Percentiles rank a stretch among this genome's conserved stretches.
phyloP scores from a whole-genome alignment of 2,888 invertebrate species.

The Troides helena region DNA sequence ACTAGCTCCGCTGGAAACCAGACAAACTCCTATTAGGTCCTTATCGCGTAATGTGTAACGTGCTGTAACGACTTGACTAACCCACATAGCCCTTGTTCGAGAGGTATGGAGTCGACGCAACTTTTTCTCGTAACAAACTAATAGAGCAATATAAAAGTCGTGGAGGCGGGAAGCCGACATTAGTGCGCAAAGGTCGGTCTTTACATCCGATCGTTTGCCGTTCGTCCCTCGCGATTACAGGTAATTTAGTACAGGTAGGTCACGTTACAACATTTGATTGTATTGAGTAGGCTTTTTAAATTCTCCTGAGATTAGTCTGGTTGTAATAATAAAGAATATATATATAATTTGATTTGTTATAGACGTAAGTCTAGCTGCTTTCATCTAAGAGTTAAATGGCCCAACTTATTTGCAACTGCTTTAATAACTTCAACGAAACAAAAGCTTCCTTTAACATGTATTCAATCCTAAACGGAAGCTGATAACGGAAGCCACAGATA shows the following conservation, averaged over 20 bases:
- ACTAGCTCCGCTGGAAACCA: slow-evolving; percentile 1
- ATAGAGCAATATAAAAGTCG: slow-evolving; percentile 20
- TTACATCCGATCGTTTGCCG: slow-evolving; percentile 13
- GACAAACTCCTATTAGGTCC: slow-evolving; percentile 16
- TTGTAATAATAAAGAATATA: too few relatives aligned
- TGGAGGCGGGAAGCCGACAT: slow-evolving; percentile 19
- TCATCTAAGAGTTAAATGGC: too few relatives aligned
- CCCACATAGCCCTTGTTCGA: neutral
- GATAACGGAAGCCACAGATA: too few relatives aligned
- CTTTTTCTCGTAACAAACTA: slow-evolving; percentile 24
- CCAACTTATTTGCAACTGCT: too few relatives aligned
- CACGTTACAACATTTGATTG: too few relatives aligned
- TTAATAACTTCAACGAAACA: too few relatives aligned
- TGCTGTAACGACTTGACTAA: slow-evolving; percentile 14
- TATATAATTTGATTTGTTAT: too few relatives aligned
- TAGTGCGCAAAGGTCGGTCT: slow-evolving; percentile 18
- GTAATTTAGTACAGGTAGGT: slow-evolving; percentile 20
- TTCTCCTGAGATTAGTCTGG: too few relatives aligned
- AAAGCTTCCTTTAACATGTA: too few relatives aligned
- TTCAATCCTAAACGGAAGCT: too few relatives aligned
- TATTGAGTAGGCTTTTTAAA: too few relatives aligned
- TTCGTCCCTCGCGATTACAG: slow-evolving; percentile 23
- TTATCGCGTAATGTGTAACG: slow-evolving; percentile 19
- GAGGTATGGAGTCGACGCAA: slow-evolving; percentile 8
- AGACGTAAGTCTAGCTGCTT: too few relatives aligned